Evolutionary conservation across 2,797 vertebrate species (phyloP).

Genomic region (Emydoidea blandingii): DNA sequence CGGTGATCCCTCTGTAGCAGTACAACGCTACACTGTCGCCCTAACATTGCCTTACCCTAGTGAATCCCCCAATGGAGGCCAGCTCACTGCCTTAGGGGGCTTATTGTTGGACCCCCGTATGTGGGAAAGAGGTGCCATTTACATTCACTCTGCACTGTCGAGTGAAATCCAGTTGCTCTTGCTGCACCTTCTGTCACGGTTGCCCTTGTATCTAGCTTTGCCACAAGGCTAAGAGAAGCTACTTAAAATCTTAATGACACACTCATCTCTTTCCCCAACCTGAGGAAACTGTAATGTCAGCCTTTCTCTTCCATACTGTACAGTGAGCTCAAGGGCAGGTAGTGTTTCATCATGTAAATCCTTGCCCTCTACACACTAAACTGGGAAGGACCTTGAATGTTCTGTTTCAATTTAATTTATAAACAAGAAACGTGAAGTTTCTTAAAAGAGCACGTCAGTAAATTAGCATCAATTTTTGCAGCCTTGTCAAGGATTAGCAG

Average conservation of each 20-base stretch:
- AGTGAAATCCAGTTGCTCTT: neutral
- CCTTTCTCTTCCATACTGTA: neutral
- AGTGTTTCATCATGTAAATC: neutral
- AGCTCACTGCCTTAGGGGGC: neutral
- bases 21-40: neutral
- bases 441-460: conserved; percentile 56
- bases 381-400: conserved; percentile 32
- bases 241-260: neutral
- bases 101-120: neutral
- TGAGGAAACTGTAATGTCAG: neutral
- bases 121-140: neutral
- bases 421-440: conserved; percentile 33
- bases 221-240: neutral
- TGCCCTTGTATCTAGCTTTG: neutral
- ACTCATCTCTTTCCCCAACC: neutral
- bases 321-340: neutral
- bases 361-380: neutral
- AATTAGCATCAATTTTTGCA: conserved; percentile 55
- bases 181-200: neutral
- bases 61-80: neutral
- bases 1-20: neutral
- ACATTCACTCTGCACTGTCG: no score
- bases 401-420: conserved; percentile 54
- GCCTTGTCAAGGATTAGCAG: conserved; percentile 61
- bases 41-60: neutral